Base-by-base conservation (phyloP, 2,113 vertebrate genomes). In the Oreotrochilus melanogaster region DNA sequence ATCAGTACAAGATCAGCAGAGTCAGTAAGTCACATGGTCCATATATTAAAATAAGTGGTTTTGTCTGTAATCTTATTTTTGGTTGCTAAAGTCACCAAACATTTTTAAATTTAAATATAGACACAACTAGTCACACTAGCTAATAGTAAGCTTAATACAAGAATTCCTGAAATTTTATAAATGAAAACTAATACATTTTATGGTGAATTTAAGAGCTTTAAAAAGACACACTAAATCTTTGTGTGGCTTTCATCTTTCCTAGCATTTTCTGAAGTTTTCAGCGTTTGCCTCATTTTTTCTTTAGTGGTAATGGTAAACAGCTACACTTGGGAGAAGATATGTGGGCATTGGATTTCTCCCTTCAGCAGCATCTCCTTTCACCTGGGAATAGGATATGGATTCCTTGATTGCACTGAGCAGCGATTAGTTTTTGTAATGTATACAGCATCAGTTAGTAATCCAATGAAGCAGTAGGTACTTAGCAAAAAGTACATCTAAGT, bases 11-110 rank as follows among this genome's bases (percentile, higher is more conserved):
- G 96, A 97, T 79, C 89, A 97, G 65, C 98, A 98, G 1, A 98
- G 97, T 73, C 98, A 98, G 99, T 99, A 98, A 98, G 99, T 98
- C 70, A 65, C 47, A 13, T 45, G 22, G 5, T 47, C 61, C 85
- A 1, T 54, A 56, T 65, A 35, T 82, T 69, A 82, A 70, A 90
- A 85, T 33, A 37, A 56, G 14, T 58, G 27, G 45, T 82, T 90
- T 89, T 64, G 12, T 72, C 39, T 64, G 0, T 58, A 71, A 35
- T 56, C 47, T 74, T 19, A 37, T 70, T 93, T 76, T 42, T 86
- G 18, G 10, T 54, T 89, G 48, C 16, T 87, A 3, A 78, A 82
- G 54, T 87, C 45, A 35, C 70, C 45, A 48, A 15, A 51, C 3
- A 31, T 64, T 91, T 62, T 15, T 82, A 56, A 92, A 37, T 60